Evolutionary conservation across 1,140 invertebrate species (phyloP), one percentile per base, ranked within the genome.

Genomic region (Medauroidea extradentata): DNA sequence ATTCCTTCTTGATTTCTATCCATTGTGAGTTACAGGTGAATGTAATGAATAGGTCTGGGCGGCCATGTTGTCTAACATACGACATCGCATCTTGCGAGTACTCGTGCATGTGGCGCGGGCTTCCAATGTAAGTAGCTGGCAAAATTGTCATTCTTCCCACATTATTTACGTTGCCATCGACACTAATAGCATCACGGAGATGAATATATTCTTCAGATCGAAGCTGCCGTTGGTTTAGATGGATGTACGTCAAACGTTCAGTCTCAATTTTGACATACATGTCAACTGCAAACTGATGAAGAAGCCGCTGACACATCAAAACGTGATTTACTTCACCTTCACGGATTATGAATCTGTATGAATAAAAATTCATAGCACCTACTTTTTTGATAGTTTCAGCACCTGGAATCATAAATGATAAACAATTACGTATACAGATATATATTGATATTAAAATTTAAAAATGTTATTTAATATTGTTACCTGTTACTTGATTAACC

Each of bases 151-250:
- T 11, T 50, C 38, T 57, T 58, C 54, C 44, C 53, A 63, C 51
- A 29, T 63, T 51, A n/a, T 13, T 55, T 25, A 14, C 49, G 59
- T 18, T 48, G 25, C 52, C 59, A 21, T 60, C 52, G 19, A 2
- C 19, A 16, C 3, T 14, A 41, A 69, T 39, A 16, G 66, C 67
- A 71, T 77, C 62, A 60, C 64, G 66, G 23, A 81, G 61, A 60
- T 76, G 73, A 57, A 75, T 67, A 60, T 81, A 81, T 19, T 73
- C 61, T 61, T 81, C 78, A 24, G 66, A 67, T 54, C 76, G 65
- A n/a, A 81, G 64, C 62, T 75, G 11, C 19, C 59, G 27, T 59
- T 73, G 65, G 58, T 76, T 67, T 34, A 62, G 63, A 59, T 67
- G 53, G 55, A 71, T 68, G 57, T 64, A 77, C 60, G 53, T 55